Base-by-base conservation (phyloP, 30 jellyfish, hydroid and myxozoan species). In the Chrysaora quinquecirrha region DNA sequence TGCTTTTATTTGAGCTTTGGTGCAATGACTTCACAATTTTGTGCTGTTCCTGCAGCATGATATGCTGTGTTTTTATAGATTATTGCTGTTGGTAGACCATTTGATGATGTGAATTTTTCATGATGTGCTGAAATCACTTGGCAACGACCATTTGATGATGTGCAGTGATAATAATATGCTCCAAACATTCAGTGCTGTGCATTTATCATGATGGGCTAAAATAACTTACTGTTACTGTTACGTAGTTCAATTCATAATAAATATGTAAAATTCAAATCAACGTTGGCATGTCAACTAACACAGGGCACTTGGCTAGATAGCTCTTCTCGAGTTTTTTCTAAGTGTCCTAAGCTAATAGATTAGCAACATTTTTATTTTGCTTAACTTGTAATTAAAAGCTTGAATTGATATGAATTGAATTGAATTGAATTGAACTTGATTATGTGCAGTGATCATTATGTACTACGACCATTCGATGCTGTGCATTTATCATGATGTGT, bases 141-240 rank as follows among this genome's bases (percentile, higher is more conserved):
- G 68, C 68, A 10, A 2, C 7, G 4, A 19, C 68, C 68, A 52
- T 52, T 52, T 52, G 29, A 52, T 52, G 29, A 9, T 52, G 68
- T 52, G 68, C 68, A 4, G 27, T 2, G 6, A 52, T 12, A 12
- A 52, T 52, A 4, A 52, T 52, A 25, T 52, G 68, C 68, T 52
- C 68, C 12, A 12, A 52, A 16, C 68, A 52, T 52, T 52, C 19
- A 25, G 19, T 52, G 68, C 24, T 52, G 68, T 52, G 68, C 68
- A 2, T 19, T 20, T 20, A 52, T 4, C 68, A 52, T 52, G 9
- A 52, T 52, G 68, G 9, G 68, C 68, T 52, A 12, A 16, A 12
- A 52, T 2, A 12, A 52, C 19, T n/a, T n/a, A n/a, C n/a, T n/a
- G n/a, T n/a, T n/a, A n/a, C n/a, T n/a, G n/a, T n/a, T n/a, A n/a